Base-by-base conservation (phyloP, 2,113 vertebrate genomes). In the Myocastor coypus region DNA sequence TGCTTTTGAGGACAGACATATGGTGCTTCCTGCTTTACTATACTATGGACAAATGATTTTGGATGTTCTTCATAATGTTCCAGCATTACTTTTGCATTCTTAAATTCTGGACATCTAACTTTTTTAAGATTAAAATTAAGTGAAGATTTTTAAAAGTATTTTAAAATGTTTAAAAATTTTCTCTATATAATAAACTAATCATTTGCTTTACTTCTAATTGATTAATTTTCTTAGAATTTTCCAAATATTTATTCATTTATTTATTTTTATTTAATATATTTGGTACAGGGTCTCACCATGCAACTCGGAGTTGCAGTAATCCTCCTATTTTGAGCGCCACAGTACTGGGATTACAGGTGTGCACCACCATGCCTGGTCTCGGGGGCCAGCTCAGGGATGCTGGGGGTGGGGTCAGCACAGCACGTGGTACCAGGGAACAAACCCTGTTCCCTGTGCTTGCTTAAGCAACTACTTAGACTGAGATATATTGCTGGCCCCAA, bases 121-220 rank as follows among this genome's bases (percentile, higher is more conserved):
- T 83, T 87, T 22, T 68, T 86, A 68, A 94, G 82, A 92, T 42
- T 20, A 91, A 92, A 20, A 0, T 19, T 90, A 89, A 52, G 71
- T 90, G 34, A 75, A 90, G 3, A 14, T n/a, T 13, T 94, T 89
- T 92, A 40, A 22, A 93, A 94, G 87, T 73, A 2, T n/a, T 52
- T 71, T 40, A 20, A 69, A 3, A 69, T 37, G 68, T 69, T 69
- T 19, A n/a, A 71, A 71, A 71, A 3, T 68, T 84, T 89, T 92
- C n/a, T 34, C 0, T 75, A 26, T 10, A 42, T 57, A 12, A 52
- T 66, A 6, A 73, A 20, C 17, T 87, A 22, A 77, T 82, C 37
- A 66, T 12, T 82, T 40, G 42, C 20, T 95, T 91, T 80, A 42
- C 64, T 86, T 96, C 34, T 26, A 34, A 92, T 61, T 61, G 24